Conservation (phyloP, 2,113 vertebrate species). For the Peromyscus polionotus region DNA sequence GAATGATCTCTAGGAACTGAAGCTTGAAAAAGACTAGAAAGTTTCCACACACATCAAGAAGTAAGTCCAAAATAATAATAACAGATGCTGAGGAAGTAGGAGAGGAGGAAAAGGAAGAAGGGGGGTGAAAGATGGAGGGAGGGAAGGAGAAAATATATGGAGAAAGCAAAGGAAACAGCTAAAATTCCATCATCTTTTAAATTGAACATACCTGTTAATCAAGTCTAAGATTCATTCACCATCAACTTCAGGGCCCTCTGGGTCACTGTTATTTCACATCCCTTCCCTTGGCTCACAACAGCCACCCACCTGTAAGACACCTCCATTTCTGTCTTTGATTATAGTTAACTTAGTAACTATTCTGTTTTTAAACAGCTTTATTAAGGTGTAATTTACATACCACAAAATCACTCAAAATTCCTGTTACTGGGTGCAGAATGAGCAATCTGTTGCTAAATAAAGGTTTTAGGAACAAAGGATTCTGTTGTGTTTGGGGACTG, state of each 20-base stretch:
- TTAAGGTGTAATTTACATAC: neutral
- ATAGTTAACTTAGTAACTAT: constrained; percentile 50
- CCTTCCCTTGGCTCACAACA: neutral
- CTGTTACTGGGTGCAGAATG: neutral
- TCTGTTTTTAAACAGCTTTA: constrained; percentile 50
- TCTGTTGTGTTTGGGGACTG: neutral
- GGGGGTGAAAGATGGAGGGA: neutral
- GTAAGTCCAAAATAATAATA: neutral
- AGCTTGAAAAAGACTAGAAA: neutral
- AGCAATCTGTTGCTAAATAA: neutral
- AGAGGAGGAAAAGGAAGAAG: neutral
- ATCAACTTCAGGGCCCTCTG: neutral
- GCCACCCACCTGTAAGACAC: neutral
- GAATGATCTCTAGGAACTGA: neutral
- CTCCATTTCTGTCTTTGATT: neutral
- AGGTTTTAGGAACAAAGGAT: neutral
- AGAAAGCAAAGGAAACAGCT: neutral
- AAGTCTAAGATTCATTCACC: neutral
- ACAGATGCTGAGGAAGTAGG: neutral
- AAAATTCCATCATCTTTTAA: neutral
- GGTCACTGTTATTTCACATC: neutral
- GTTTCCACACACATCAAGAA: neutral
- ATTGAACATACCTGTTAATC: neutral
- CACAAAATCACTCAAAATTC: neutral
- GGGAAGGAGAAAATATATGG: neutral